Evolutionary conservation across 2,797 vertebrate species (phyloP).

Genomic region (Morus bassanus): DNA sequence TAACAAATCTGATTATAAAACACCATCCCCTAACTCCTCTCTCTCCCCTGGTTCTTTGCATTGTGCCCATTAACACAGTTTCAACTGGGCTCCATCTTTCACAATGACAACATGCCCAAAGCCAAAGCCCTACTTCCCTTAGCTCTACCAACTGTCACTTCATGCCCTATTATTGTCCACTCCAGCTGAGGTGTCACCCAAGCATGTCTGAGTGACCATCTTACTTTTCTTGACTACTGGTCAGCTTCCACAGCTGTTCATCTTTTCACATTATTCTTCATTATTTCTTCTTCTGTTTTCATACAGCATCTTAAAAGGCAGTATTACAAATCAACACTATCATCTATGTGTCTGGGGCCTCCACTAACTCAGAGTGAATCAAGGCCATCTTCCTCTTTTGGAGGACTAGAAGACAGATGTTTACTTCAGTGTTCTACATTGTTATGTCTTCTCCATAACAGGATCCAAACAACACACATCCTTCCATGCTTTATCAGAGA

Average conservation of each 20-base stretch:
- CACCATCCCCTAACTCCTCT: neutral
- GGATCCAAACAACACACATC: neutral
- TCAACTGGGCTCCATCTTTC: neutral
- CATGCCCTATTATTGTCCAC: neutral
- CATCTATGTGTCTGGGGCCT: neutral
- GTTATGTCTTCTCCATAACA: neutral
- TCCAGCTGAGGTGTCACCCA: neutral
- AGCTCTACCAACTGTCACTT: neutral
- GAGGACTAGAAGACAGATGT: neutral
- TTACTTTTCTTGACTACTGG: neutral
- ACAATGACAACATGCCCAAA: neutral
- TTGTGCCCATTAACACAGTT: neutral
- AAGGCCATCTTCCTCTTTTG: neutral
- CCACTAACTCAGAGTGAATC: neutral
- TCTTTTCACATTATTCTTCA: neutral
- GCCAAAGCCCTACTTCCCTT: neutral
- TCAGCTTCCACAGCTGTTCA: neutral
- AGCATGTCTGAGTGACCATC: neutral
- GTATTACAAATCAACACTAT: neutral
- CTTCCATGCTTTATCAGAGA: neutral
- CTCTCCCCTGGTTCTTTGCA: neutral
- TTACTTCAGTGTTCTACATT: neutral
- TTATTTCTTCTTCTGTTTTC: neutral
- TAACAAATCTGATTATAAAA: neutral
- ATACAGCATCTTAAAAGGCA: neutral